Evolutionary conservation across 2,888 invertebrate species (phyloP), one percentile per base, ranked within the genome.

Genomic region (Pachymerium ferrugineum): DNA sequence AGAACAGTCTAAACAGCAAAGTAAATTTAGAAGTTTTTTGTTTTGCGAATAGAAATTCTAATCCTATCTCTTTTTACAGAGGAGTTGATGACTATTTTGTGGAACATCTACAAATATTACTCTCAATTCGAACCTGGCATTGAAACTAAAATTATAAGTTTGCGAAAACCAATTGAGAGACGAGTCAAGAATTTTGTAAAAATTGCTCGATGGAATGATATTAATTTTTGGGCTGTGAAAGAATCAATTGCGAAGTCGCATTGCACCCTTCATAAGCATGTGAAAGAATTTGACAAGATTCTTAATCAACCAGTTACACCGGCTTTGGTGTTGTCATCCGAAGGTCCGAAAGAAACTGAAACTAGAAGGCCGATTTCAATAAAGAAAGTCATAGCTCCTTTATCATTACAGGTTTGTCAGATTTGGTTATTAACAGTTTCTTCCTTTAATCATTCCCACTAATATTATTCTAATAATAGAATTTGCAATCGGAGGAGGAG

Each of bases 141-240:
- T 0, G 83, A 85, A 0, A 83, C 85, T 0, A 86, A 87, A 70
- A 88, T 94, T 10, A 87, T 87, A 72, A 86, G 87, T 35, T 85
- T 90, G 25, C 88, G 91, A 31, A 82, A 87, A 0, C 94, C 96
- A 0, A 92, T 97, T 75, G 96, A 97, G 80, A 94, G 93, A 83
- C 92, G 94, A 81, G 82, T 99, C 12, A 90, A 90, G 81, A 96
- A 96, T 78, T 94, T 93, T 80, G 92, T 98, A 0, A 96, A 97
- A 83, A 97, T 99, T 73, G 92, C 92, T 72, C 88, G 93, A 42
- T 99, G 97, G 92, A 93, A 91, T 79, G 97, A 99, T 80, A 88
- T 94, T 14, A 97, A 92, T 79, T 95, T 96, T 81, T 97, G 94
- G 89, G 90, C 95, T 33, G 89, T 98, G 73, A 94, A 92, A 78